A percentile compares a stretch with the other conserved stretches of the same genome.
phyloP scores from a whole-genome alignment of 2,888 invertebrate species.

The Philereme vetulata region DNA sequence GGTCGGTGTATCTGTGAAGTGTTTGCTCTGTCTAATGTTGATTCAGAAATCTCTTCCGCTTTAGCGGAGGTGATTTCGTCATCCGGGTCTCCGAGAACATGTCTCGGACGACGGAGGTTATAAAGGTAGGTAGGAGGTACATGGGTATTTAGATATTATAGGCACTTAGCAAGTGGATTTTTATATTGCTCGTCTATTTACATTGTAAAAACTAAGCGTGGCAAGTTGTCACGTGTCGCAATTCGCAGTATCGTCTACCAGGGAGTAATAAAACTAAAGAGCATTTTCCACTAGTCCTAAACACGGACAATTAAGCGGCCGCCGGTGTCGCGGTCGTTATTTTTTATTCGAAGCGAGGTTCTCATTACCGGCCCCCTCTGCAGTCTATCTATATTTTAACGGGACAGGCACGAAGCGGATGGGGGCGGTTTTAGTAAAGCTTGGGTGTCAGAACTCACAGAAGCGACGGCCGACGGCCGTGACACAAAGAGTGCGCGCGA shows the following conservation, averaged over 20 bases:
- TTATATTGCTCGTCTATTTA: neutral
- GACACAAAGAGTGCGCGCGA: too few relatives aligned
- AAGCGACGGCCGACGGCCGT: too few relatives aligned
- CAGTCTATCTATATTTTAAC: slow-evolving; percentile 18
- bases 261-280: slow-evolving; percentile 26
- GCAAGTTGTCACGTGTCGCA: slow-evolving; percentile 10
- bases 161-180: too few relatives aligned
- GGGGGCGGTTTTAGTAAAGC: neutral
- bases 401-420: slow-evolving; percentile 8
- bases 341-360: slow-evolving; percentile 32
- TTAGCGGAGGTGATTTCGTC: too few relatives aligned
- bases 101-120: too few relatives aligned
- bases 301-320: slow-evolving; percentile 30
- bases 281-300: slow-evolving; percentile 26
- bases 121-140: too few relatives aligned
- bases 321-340: slow-evolving; percentile 31
- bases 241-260: slow-evolving; percentile 6
- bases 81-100: too few relatives aligned
- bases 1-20: too few relatives aligned
- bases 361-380: slow-evolving; percentile 23
- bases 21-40: too few relatives aligned
- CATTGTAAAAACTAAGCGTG: slow-evolving; percentile 7
- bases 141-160: too few relatives aligned
- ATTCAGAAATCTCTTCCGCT: too few relatives aligned
- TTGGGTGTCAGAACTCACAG: too few relatives aligned